A percentile compares a stretch with the other conserved stretches of the same genome.
phyloP scores from a whole-genome alignment of 1,140 invertebrate species.

The Oryctes rhinoceros region DNA sequence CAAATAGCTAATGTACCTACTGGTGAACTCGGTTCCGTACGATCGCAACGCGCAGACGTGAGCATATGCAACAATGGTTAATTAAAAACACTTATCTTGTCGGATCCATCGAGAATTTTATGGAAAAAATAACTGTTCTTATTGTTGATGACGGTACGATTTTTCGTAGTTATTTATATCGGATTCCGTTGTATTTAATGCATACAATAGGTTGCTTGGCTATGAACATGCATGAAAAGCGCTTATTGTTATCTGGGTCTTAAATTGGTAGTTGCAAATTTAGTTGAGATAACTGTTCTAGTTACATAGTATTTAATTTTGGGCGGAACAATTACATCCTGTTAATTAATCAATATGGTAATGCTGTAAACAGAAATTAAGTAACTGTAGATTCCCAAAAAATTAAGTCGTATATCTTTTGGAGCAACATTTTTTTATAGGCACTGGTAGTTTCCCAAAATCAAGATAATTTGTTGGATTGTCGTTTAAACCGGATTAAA shows the following conservation, averaged over 20 bases:
- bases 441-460: too few species aligned
- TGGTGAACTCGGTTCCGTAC: neutral
- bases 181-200: neutral
- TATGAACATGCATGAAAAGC: too few species aligned
- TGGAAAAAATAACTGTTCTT: constrained; percentile 12
- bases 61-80: constrained; percentile 4
- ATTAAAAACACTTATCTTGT: constrained; percentile 13
- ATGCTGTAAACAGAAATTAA: too few species aligned
- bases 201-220: neutral
- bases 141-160: neutral
- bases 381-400: too few species aligned
- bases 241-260: neutral
- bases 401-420: too few species aligned
- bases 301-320: neutral
- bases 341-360: too few species aligned
- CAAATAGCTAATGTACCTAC: neutral
- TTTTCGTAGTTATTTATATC: constrained; percentile 4
- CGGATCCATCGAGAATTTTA: neutral
- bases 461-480: too few species aligned
- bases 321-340: neutral
- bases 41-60: neutral
- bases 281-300: neutral
- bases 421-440: too few species aligned
- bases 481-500: too few species aligned
- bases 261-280: neutral